These are phyloP conservation scores for Poecilia velifera DNA, from an alignment of 2,797 vertebrate genomes.

Conservation along the genomic window DNA sequence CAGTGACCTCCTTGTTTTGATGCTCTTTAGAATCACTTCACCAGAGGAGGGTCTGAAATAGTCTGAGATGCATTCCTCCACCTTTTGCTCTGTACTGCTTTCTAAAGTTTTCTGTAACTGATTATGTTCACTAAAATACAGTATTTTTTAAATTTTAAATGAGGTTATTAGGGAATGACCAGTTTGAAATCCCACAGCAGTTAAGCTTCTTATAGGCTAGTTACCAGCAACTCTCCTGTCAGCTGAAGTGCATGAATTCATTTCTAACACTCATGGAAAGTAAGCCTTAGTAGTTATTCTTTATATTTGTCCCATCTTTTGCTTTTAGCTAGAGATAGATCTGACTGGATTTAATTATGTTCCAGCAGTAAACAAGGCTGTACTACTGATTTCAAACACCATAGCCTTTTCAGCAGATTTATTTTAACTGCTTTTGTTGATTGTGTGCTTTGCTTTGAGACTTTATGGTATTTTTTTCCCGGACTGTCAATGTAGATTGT, in stretches of 20 bases:
- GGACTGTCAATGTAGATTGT: not conserved
- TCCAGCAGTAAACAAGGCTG: not conserved
- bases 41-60: not conserved
- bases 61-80: not conserved
- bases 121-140: not conserved
- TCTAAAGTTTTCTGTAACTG: not conserved
- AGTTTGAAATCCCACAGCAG: not conserved
- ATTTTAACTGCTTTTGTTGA: not conserved
- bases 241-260: not conserved
- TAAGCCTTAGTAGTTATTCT: not conserved
- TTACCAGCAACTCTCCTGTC: not conserved
- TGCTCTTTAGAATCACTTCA: not conserved
- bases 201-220: not conserved
- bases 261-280: not conserved
- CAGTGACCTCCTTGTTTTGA: not conserved
- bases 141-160: not conserved
- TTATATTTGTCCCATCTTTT: not conserved
- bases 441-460: constrained; percentile 1
- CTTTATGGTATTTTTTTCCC: not conserved
- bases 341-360: not conserved
- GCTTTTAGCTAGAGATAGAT: not conserved
- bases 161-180: not conserved
- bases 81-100: not conserved
- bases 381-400: too few relatives aligned
- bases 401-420: not conserved